These are phyloP conservation scores for Oligia latruncula DNA, from an alignment of 2,888 invertebrate species.

Conservation along the genomic window DNA sequence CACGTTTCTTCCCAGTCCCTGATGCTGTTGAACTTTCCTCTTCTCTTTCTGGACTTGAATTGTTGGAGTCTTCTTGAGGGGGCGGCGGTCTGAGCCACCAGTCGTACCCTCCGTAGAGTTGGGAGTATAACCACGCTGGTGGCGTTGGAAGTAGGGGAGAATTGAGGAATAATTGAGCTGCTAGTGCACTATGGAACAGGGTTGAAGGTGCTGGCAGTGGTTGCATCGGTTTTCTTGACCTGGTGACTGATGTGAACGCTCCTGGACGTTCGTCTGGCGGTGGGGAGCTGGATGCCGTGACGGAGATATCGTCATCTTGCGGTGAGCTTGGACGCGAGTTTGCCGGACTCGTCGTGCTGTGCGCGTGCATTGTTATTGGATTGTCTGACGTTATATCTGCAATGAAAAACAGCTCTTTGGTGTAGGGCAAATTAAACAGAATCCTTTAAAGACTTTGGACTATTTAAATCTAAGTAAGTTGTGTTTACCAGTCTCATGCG, in stretches of 20 bases:
- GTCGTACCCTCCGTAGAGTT: slow-evolving; percentile 93
- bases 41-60: slow-evolving; percentile 86
- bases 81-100: slow-evolving; percentile 91
- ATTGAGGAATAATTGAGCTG: slow-evolving; percentile 93
- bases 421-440: neutral
- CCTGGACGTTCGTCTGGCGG: slow-evolving; percentile 89
- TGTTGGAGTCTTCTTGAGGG: slow-evolving; percentile 83
- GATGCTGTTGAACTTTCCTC: slow-evolving; percentile 82
- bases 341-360: slow-evolving; percentile 93
- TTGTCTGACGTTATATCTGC: slow-evolving; percentile 85
- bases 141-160: slow-evolving; percentile 94
- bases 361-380: slow-evolving; percentile 89
- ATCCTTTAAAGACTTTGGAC: neutral
- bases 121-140: slow-evolving; percentile 94
- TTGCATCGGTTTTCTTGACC: slow-evolving; percentile 85
- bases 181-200: slow-evolving; percentile 88
- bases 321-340: slow-evolving; percentile 91
- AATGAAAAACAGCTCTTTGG: slow-evolving; percentile 27
- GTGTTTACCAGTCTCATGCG: slow-evolving; percentile 87
- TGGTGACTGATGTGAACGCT: slow-evolving; percentile 88
- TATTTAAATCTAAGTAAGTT: neutral
- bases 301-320: slow-evolving; percentile 91
- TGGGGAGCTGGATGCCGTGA: slow-evolving; percentile 90
- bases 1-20: slow-evolving; percentile 86
- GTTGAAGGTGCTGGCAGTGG: slow-evolving; percentile 87